Percentiles rank a stretch among this genome's conserved stretches.
Conservation (phyloP, 2,113 vertebrate species). For the Melospiza melodia region DNA sequence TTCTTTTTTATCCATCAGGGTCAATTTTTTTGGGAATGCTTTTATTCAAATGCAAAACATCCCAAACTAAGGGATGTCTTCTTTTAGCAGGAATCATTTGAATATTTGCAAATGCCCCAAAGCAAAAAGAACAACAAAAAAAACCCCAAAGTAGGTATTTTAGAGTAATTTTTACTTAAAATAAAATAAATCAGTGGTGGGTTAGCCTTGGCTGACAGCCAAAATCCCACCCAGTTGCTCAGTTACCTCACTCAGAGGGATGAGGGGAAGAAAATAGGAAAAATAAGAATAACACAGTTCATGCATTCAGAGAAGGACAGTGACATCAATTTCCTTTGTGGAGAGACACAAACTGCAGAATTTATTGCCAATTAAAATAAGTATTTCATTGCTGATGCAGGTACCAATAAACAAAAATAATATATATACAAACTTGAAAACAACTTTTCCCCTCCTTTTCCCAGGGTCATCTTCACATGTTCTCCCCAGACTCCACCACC, state of each 20-base stretch:
- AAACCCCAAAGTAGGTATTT: neutral
- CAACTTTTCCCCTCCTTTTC: neutral
- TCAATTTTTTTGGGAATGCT: neutral
- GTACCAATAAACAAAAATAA: neutral
- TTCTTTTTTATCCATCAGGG: neutral
- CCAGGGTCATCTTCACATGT: neutral
- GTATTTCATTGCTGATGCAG: neutral
- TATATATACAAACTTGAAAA: neutral
- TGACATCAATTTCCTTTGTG: neutral
- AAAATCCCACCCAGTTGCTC: neutral
- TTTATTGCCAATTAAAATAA: neutral
- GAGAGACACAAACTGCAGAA: neutral
- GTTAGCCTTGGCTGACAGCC: neutral
- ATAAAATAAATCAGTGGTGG: neutral
- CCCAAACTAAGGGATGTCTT: neutral
- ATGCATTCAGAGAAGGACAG: neutral
- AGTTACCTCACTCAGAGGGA: neutral
- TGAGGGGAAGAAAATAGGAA: neutral
- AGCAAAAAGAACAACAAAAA: neutral
- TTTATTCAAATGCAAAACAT: neutral
- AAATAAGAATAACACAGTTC: neutral
- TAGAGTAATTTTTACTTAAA: neutral
- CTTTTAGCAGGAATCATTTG: neutral
- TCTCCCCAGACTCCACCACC: neutral
- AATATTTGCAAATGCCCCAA: neutral